Percentiles rank a stretch among this genome's conserved stretches.
These are phyloP conservation scores for Diploscapter pachys DNA, from an alignment of 1,140 invertebrate genomes.

Conservation along the genomic window DNA sequence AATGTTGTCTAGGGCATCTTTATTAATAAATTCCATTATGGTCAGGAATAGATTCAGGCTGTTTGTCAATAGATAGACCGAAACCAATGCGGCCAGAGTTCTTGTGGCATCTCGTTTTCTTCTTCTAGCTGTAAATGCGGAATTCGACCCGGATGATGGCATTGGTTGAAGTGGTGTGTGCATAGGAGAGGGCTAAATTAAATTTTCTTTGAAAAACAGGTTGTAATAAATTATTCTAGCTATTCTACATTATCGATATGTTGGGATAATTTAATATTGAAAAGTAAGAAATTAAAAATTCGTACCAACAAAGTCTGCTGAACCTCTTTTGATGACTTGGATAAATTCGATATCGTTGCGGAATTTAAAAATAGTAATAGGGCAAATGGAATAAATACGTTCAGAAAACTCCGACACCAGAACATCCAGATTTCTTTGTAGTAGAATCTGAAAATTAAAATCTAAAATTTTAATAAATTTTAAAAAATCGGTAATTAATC, in stretches of 20 bases:
- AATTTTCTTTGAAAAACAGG: background rate
- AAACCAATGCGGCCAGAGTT: conserved; percentile 27
- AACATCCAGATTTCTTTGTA: conserved; percentile 21
- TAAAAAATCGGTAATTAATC: background rate
- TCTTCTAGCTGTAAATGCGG: conserved; percentile 15
- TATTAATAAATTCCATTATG: conserved; percentile 29
- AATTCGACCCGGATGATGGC: conserved; percentile 5
- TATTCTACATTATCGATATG: background rate
- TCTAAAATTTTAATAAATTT: background rate
- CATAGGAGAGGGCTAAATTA: background rate
- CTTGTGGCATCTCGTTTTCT: conserved; percentile 26
- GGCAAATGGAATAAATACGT: conserved; percentile 17
- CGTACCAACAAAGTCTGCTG: background rate
- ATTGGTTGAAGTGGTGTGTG: conserved; percentile 17
- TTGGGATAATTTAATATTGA: background rate
- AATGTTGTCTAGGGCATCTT: conserved; percentile 3
- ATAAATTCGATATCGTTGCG: conserved; percentile 15
- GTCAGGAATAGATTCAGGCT: conserved; percentile 26
- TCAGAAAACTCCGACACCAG: conserved; percentile 23
- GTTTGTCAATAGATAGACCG: conserved; percentile 27
- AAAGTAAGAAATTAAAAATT: background rate
- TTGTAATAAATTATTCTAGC: background rate
- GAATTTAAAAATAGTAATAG: conserved; percentile 21
- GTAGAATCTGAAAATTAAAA: background rate
- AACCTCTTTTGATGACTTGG: conserved; percentile 3